Evolutionary conservation across 2,113 vertebrate species (phyloP), one percentile per base, ranked within the genome.

Genomic region (Burhinus bistriatus): DNA sequence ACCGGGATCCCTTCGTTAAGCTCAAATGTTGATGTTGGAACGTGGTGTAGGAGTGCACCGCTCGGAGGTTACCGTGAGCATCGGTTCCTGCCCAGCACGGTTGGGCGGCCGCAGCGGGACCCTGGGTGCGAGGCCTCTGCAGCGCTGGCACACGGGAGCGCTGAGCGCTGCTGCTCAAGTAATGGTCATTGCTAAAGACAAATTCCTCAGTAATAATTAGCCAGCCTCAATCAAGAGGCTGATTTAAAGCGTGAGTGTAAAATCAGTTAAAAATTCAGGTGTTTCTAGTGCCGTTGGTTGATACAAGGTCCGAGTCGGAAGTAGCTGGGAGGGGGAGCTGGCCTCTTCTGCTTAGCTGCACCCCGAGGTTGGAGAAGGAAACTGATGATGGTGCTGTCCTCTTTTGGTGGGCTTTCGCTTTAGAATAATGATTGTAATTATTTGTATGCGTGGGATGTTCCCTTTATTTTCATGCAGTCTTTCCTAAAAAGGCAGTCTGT

Each of bases 31-130:
- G 0, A 2, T 3, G 27, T 9, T 66, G 64, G 82, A 7, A 5
- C 2, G 2, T 2, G 69, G 23, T 5, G 2, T 10, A 2, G 38
- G 15, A 12, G 9, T 1, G 5, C 5, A 0, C 19, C 15, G 47
- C 34, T 4, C 14, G 54, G 20, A 22, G 8, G 36, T 29, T 36
- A 8, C 52, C 0, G 8, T 6, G 23, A 47, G 29, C 66, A 8
- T 13, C 34, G 1, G 52, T 8, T 18, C 4, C 45, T 26, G 32
- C 15, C 14, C 42, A 40, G 40, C 40, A 40, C 40, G 40, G 40
- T 40, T 12, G 14, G 42, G 42, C 42, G 42, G 42, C 42, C 42
- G 42, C 42, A 44, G 42, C 42, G 25, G 55, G 30, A 57, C 30
- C 55, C 55, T 12, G 55, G 32, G 55, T 34, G 30, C 12, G 55